Evolutionary conservation across 1,140 invertebrate species (phyloP).

Genomic region (Zelostemma sp.): DNA sequence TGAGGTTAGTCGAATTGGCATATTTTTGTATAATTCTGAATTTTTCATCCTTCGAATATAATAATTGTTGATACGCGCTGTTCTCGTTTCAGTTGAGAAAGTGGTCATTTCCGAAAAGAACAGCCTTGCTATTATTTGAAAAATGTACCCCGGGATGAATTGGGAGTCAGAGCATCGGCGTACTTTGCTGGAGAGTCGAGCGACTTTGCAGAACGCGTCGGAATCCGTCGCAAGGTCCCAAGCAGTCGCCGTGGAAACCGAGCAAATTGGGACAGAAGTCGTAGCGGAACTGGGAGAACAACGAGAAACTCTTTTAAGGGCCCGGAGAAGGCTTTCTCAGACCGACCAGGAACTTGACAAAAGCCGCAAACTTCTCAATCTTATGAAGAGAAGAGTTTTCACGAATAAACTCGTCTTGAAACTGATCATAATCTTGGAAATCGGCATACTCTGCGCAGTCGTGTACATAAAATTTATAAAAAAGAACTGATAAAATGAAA

Average conservation of each 20-base stretch:
- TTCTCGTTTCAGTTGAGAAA: no score
- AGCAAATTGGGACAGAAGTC: constrained; percentile 82
- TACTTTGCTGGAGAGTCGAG: constrained; percentile 72
- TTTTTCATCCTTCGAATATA: no score
- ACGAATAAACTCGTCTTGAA: constrained; percentile 79
- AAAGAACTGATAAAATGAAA: no score
- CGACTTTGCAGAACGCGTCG: constrained; percentile 74
- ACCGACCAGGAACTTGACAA: constrained; percentile 75
- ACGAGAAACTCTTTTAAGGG: constrained; percentile 75
- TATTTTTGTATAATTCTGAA: no score
- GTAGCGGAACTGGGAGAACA: constrained; percentile 77
- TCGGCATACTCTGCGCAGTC: constrained; percentile 72
- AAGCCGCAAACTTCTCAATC: constrained; percentile 73
- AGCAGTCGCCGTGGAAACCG: constrained; percentile 82
- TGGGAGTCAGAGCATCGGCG: constrained; percentile 71
- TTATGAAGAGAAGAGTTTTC: constrained; percentile 75
- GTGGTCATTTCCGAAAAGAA: no score
- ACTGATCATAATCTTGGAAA: constrained; percentile 77
- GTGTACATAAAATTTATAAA: constrained; percentile 76
- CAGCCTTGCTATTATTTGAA: no score
- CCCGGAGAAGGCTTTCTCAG: constrained; percentile 73
- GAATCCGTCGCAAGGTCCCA: constrained; percentile 79
- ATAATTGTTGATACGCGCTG: no score
- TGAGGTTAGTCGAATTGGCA: no score
- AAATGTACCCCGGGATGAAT: constrained; percentile 64